Evolutionary conservation across 2,888 invertebrate genomes (phyloP).

Genomic region (Venusia cambrica): DNA sequence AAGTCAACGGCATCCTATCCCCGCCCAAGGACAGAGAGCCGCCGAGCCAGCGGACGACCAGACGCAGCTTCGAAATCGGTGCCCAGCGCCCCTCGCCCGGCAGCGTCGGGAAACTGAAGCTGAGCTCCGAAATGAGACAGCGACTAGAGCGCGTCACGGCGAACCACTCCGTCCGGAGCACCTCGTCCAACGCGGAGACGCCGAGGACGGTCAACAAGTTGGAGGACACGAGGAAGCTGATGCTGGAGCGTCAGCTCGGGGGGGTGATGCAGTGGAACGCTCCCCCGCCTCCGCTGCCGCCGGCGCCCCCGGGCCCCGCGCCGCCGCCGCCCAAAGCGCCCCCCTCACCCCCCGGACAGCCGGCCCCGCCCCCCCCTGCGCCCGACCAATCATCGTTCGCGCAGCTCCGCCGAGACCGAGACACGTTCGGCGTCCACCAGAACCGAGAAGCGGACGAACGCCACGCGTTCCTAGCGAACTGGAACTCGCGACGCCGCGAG

Average conservation of each 20-base stretch:
- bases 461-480: constrained; percentile 73
- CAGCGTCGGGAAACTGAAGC: constrained; percentile 93
- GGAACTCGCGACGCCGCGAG: constrained; percentile 70
- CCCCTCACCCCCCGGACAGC: constrained; percentile 82
- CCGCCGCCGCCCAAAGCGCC: constrained; percentile 84
- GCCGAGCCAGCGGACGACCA: constrained; percentile 63
- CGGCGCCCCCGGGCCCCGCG: constrained; percentile 81
- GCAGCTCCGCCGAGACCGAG: constrained; percentile 85
- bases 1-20: constrained; percentile 82
- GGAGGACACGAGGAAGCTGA: constrained; percentile 91
- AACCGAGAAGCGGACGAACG: constrained; percentile 81
- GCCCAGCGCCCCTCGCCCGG: constrained; percentile 91
- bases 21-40: constrained; percentile 54
- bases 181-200: constrained; percentile 86
- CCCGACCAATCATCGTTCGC: constrained; percentile 83
- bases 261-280: constrained; percentile 84
- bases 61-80: constrained; percentile 89
- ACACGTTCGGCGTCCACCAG: constrained; percentile 87
- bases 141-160: constrained; percentile 93
- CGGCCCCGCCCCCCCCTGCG: constrained; percentile 81
- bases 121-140: constrained; percentile 95
- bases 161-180: constrained; percentile 91
- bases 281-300: constrained; percentile 84
- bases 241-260: constrained; percentile 92
- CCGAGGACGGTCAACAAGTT: constrained; percentile 89